Percentiles rank a stretch among this genome's conserved stretches.
phyloP scores from a whole-genome alignment of 1,140 invertebrate genomes.

The Batillaria attramentaria region DNA sequence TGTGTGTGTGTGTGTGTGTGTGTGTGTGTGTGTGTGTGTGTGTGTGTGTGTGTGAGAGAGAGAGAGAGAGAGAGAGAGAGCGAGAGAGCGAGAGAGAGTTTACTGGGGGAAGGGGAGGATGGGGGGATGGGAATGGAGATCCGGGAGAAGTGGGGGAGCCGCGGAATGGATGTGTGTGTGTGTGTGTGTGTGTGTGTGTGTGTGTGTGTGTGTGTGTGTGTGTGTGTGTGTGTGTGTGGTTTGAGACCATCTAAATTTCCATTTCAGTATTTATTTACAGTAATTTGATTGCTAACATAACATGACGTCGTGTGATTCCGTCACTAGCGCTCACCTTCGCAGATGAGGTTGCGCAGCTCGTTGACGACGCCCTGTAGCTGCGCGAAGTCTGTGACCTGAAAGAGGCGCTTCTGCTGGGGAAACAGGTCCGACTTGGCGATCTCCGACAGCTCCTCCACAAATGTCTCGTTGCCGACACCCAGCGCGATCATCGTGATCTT shows the following conservation, averaged over 20 bases:
- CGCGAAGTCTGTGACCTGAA: conserved; percentile 49
- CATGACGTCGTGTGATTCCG: not conserved
- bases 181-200: too few relatives aligned
- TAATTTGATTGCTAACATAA: not conserved
- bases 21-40: conserved; percentile 14
- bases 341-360: conserved; percentile 49
- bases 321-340: conserved; percentile 44
- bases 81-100: not conserved
- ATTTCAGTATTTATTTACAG: not conserved
- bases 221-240: too few relatives aligned
- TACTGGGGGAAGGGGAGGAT: too few relatives aligned
- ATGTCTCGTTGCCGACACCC: conserved; percentile 52
- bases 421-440: conserved; percentile 40
- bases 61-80: conserved; percentile 14
- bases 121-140: too few relatives aligned
- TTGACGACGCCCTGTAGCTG: conserved; percentile 38
- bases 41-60: not conserved
- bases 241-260: not conserved
- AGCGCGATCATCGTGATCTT: conserved; percentile 54
- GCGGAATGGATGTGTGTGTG: too few relatives aligned
- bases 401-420: conserved; percentile 32
- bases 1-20: not conserved
- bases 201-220: too few relatives aligned
- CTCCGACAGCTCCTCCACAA: conserved; percentile 47
- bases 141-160: too few relatives aligned